Base-by-base conservation (phyloP, 2,113 vertebrate genomes). In the Otus sunia region DNA sequence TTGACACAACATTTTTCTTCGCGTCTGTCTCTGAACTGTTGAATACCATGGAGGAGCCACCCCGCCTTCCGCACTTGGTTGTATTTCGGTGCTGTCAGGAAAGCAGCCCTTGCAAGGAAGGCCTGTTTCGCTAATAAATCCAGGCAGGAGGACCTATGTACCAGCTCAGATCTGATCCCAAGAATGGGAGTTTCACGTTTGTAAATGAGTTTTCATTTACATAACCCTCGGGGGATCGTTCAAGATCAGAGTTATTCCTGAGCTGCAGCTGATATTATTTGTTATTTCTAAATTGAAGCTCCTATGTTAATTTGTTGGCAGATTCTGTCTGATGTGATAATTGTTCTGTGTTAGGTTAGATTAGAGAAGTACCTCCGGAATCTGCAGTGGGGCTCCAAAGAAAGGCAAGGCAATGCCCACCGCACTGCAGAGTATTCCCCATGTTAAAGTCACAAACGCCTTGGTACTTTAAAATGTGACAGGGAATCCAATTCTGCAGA, bases 1-100 rank as follows among this genome's bases (percentile, higher is more conserved):
- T 97, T 97, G 95, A 97, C 94, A 94, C 95, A 95, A 97, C 94
- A 96, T 97, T 97, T 97, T 97, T 95, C 95, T 91, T 91, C 89
- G 41, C 96, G 96, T 97, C 97, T 97, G 96, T 96, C 95, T 97
- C 96, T 97, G 84, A 97, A 96, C 96, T 78, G 96, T 95, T 94
- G 92, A 78, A 95, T 94, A 86, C 92, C 91, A 92, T 92, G 89
- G 94, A 89, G 77, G 86, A 97, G 89, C 92, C 91, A 91, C 96
- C 69, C 84, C 21, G 81, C 96, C 66, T 97, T 87, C 96, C 62
- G 0, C 62, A 2, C 84, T 94, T 11, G 43, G 94, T 92, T 95
- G 89, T 87, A 76, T 95, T 96, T 94, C 10, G 0, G 77, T 85
- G 91, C 91, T 96, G 87, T 96, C 53, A 95, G 92, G 86, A 85